Evolutionary conservation across 2,888 invertebrate species (phyloP), one percentile per base, ranked within the genome.

Genomic region (Deroplatys truncata): DNA sequence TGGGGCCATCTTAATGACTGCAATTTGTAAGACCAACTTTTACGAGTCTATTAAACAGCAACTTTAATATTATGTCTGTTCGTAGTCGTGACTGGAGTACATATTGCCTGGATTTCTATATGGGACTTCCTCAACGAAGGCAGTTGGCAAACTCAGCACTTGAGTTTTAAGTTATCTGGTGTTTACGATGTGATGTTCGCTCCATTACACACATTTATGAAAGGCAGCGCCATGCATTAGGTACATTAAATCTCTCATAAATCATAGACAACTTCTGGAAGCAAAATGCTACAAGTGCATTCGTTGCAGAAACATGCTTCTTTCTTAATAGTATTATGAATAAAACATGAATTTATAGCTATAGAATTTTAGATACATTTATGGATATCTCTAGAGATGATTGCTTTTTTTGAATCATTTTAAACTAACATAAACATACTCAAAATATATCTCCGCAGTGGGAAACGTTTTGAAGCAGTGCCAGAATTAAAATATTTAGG

Each of bases 1-100:
- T 72, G 5, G 28, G 31, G 72, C 85, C 72, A 15, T 84, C 89
- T 89, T 89, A 89, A 89, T 89, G 85, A 89, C 85, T 82, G 43
- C 89, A 89, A 89, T 89, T 85, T 89, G 89, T 35, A 89, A 89
- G 85, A 89, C 84, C 85, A 89, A 89, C 85, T 89, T 89, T 89
- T 89, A 89, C 89, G 85, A 28, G 85, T 85, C 89, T 85, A 89
- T 89, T 89, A 89, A 85, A 31, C n/a, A 29, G 82, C 83, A 87
- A 87, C 82, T 87, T 87, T 87, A 87, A 87, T 87, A 87, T 87
- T 83, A 87, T 87, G 87, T 83, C 35, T 31, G 10, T n/a, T 82
- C n/a, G 25, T 29, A 83, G 35, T 83, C 83, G 87, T 83, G 83
- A 87, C 87, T 82, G 10, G 83, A 5, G 31, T 87, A 85, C 49